Conservation (phyloP, 2,797 vertebrate genomes). For the Lutjanus campechanus region DNA sequence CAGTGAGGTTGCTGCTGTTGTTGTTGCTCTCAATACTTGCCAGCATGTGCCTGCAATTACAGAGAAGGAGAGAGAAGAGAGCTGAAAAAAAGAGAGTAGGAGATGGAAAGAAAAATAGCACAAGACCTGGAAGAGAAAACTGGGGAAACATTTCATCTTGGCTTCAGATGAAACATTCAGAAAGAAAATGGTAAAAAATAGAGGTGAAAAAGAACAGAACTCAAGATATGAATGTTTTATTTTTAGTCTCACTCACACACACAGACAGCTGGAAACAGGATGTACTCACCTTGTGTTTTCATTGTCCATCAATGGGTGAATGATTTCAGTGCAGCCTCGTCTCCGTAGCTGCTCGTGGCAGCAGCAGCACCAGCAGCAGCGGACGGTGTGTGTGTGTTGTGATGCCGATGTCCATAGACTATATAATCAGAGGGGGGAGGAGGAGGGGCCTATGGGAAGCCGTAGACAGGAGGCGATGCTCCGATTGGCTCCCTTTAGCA, state of each 20-base stretch:
- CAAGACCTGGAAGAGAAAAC: constrained; percentile 8
- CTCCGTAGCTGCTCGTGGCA: constrained; percentile 39
- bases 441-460: constrained; percentile 67
- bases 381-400: constrained; percentile 58
- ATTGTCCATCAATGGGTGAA: constrained; percentile 51
- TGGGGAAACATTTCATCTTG: constrained; percentile 9
- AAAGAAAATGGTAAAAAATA: constrained; percentile 13
- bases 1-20: constrained; percentile 44
- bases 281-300: constrained; percentile 66
- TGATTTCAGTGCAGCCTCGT: constrained; percentile 43
- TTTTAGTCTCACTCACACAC: constrained; percentile 15
- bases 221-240: constrained; percentile 6
- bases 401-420: constrained; percentile 72
- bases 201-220: not conserved
- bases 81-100: constrained; percentile 44
- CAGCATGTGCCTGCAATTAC: constrained; percentile 72
- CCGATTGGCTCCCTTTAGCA: constrained; percentile 72
- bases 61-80: constrained; percentile 49
- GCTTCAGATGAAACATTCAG: constrained; percentile 23
- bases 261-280: constrained; percentile 18
- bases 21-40: constrained; percentile 48
- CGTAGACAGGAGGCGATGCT: constrained; percentile 36
- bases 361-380: constrained; percentile 34
- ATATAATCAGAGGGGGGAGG: constrained; percentile 73
- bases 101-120: constrained; percentile 23